These are phyloP conservation scores for Thymelicus lineola DNA, from an alignment of 2,888 invertebrate species.

Conservation along the genomic window DNA sequence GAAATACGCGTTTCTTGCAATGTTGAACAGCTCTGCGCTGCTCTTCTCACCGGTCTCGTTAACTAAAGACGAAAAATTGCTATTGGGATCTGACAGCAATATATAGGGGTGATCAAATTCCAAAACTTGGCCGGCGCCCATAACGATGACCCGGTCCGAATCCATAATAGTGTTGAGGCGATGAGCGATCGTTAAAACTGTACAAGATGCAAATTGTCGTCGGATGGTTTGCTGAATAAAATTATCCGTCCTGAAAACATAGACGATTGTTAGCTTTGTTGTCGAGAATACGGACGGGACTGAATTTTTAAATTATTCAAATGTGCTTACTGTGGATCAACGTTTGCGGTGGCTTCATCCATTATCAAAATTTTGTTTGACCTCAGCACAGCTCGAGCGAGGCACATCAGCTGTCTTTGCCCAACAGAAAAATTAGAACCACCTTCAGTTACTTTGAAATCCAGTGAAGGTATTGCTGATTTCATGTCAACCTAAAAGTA, in stretches of 20 bases:
- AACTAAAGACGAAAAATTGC: conserved; percentile 84
- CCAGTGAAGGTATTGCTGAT: conserved; percentile 87
- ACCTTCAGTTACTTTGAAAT: conserved; percentile 89
- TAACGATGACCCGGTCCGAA: conserved; percentile 91
- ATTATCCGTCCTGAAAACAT: conserved; percentile 87
- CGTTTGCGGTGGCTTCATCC: conserved; percentile 97
- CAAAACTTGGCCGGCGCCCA: conserved; percentile 85
- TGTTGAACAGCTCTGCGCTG: conserved; percentile 71
- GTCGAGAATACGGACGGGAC: background rate
- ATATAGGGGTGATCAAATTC: conserved; percentile 89
- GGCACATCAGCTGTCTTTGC: conserved; percentile 94
- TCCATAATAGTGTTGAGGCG: conserved; percentile 97
- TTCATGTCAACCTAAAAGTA: conserved; percentile 89
- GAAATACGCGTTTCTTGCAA: conserved; percentile 78
- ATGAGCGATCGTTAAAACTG: conserved; percentile 96
- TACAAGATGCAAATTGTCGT: conserved; percentile 90
- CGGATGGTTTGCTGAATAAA: conserved; percentile 94
- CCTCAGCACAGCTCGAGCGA: conserved; percentile 94
- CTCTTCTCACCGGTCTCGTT: conserved; percentile 86
- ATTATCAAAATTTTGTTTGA: conserved; percentile 94
- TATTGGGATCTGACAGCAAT: conserved; percentile 79
- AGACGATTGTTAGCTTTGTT: conserved; percentile 10
- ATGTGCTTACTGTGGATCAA: conserved; percentile 89
- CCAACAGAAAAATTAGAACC: conserved; percentile 95
- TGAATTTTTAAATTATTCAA: conserved; percentile 5